These are phyloP conservation scores for Synanceia verrucosa DNA, from an alignment of 2,797 vertebrate genomes.

Conservation along the genomic window DNA sequence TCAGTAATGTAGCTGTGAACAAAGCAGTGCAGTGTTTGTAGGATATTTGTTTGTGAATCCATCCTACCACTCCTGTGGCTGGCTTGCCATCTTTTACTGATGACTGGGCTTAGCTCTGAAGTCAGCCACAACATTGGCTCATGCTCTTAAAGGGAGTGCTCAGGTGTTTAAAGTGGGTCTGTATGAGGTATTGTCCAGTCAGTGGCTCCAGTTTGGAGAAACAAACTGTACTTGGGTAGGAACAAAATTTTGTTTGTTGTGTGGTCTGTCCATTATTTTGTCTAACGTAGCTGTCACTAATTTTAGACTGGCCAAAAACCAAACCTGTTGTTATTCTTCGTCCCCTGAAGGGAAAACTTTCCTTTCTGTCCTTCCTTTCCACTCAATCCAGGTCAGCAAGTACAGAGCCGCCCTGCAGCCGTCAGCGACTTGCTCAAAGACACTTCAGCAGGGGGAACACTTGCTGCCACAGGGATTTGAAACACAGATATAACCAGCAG, in stretches of 20 bases:
- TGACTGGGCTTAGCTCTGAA: too few species aligned
- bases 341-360: background rate
- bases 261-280: background rate
- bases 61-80: too few species aligned
- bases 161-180: too few species aligned
- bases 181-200: too few species aligned
- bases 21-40: too few species aligned
- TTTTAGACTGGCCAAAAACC: background rate
- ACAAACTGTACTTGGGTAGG: too few species aligned
- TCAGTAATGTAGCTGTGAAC: too few species aligned
- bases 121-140: too few species aligned
- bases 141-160: too few species aligned
- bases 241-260: background rate
- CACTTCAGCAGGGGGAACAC: background rate
- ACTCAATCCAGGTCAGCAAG: background rate
- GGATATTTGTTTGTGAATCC: too few species aligned
- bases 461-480: background rate
- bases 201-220: too few species aligned
- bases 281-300: background rate
- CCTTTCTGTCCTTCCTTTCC: background rate
- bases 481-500: background rate
- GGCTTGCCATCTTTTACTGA: too few species aligned
- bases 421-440: background rate
- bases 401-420: conserved; percentile 7
- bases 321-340: background rate